Percentiles rank a stretch among this genome's conserved stretches.
Conservation (phyloP, 2,797 vertebrate genomes). For the Cynopterus sphinx region DNA sequence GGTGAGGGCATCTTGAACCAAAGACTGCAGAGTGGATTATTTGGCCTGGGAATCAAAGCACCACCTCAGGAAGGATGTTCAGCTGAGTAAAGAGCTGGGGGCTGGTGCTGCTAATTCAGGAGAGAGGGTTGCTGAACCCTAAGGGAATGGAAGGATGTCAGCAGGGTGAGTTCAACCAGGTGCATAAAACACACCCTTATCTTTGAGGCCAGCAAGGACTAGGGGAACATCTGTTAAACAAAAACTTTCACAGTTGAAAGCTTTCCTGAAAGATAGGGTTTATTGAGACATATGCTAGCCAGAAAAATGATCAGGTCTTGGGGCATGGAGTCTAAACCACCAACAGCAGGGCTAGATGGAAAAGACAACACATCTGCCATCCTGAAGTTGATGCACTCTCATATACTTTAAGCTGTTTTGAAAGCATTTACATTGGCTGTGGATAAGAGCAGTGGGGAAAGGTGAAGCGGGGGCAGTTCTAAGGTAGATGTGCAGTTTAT, state of each 20-base stretch:
- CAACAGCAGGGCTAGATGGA: background rate
- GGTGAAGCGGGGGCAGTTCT: background rate
- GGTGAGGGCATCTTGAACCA: background rate
- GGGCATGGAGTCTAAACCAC: background rate
- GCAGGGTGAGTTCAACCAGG: background rate
- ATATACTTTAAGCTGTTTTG: background rate
- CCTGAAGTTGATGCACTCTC: background rate
- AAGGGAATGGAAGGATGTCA: background rate
- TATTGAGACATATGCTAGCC: background rate
- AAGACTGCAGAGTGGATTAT: background rate
- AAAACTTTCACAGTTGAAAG: background rate
- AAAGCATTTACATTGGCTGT: background rate
- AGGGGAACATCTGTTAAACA: background rate
- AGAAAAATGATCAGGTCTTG: background rate
- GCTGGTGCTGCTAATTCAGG: background rate
- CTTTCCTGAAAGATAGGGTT: background rate
- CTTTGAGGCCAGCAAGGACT: rapidly evolving
- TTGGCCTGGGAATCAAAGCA: background rate
- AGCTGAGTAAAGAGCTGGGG: background rate
- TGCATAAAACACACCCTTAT: background rate
- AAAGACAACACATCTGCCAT: background rate
- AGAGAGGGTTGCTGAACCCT: rapidly evolving
- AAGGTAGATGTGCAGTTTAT: background rate
- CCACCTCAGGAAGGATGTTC: background rate
- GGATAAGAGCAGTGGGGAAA: background rate